Percentiles rank a stretch among this genome's conserved stretches.
These are phyloP conservation scores for Falco columbarius DNA, from an alignment of 2,797 vertebrate genomes.

Conservation along the genomic window DNA sequence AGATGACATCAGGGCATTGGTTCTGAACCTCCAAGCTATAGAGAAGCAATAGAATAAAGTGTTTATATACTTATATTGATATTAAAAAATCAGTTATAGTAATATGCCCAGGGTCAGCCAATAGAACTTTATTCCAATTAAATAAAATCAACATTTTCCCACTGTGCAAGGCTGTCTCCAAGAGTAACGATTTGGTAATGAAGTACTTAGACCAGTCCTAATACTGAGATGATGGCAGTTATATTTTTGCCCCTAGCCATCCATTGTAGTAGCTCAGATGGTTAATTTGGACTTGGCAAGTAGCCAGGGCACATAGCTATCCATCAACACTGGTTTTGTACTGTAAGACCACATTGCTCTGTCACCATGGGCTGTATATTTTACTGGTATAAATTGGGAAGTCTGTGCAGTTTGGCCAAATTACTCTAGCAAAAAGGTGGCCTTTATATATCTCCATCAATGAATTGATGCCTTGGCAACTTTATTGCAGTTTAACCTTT, in stretches of 20 bases:
- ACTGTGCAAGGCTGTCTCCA: neutral
- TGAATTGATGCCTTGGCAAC: neutral
- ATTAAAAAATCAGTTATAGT: conserved; percentile 10
- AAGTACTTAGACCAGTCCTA: neutral
- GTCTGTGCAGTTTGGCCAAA: neutral
- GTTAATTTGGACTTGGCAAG: neutral
- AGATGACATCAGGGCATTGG: neutral
- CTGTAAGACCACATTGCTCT: neutral
- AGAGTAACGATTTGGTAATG: neutral
- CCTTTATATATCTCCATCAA: neutral
- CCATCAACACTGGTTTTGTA: neutral
- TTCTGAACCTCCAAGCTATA: neutral
- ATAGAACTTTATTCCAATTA: neutral
- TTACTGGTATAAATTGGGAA: conserved; percentile 9
- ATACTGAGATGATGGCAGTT: neutral
- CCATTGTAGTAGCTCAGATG: neutral
- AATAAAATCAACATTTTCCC: conserved; percentile 9
- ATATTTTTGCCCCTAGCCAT: neutral
- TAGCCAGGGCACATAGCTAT: neutral
- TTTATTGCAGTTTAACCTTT: conserved; percentile 56
- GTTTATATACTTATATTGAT: neutral
- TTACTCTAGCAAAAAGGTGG: conserved; percentile 10
- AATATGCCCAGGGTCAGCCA: neutral
- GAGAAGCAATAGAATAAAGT: neutral
- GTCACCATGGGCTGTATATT: neutral